phyloP scores from a whole-genome alignment of 2,113 vertebrate genomes.

The Cepphus grylle region DNA sequence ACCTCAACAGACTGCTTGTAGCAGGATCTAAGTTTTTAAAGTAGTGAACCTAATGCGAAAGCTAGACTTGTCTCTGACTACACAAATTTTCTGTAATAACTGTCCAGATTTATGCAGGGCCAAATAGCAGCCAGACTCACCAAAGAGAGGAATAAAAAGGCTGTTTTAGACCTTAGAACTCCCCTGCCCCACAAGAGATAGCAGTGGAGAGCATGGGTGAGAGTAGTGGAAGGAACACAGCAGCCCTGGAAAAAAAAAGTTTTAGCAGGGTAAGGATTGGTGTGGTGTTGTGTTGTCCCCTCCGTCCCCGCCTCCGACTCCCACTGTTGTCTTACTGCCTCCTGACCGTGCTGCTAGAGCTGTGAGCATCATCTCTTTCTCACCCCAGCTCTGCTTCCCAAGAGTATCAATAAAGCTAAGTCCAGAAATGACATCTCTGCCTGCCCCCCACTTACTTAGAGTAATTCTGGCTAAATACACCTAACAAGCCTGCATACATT shows the following conservation, averaged over 20 bases:
- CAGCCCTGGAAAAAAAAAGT: not conserved
- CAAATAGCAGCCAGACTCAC: not conserved
- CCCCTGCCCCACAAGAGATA: not conserved
- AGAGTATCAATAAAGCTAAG: not conserved
- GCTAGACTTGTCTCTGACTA: not conserved
- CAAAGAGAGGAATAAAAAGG: not conserved
- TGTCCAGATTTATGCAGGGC: not conserved
- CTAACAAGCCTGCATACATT: not conserved
- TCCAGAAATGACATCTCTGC: not conserved
- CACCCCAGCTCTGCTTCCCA: not conserved
- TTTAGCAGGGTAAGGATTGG: not conserved
- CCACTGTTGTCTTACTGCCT: not conserved
- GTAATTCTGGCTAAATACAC: not conserved
- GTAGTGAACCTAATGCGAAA: not conserved
- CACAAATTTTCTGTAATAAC: not conserved
- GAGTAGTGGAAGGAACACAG: not conserved
- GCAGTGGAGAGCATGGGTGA: not conserved
- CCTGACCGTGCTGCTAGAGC: not conserved
- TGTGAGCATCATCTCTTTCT: not conserved
- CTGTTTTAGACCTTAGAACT: not conserved
- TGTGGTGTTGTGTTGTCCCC: too few relatives aligned
- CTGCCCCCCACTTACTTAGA: not conserved
- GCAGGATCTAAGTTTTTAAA: not conserved
- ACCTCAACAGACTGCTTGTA: not conserved
- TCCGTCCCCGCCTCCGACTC: accelerated